phyloP scores from a whole-genome alignment of 1,140 invertebrate species.

The Drosophila ohnishii region DNA sequence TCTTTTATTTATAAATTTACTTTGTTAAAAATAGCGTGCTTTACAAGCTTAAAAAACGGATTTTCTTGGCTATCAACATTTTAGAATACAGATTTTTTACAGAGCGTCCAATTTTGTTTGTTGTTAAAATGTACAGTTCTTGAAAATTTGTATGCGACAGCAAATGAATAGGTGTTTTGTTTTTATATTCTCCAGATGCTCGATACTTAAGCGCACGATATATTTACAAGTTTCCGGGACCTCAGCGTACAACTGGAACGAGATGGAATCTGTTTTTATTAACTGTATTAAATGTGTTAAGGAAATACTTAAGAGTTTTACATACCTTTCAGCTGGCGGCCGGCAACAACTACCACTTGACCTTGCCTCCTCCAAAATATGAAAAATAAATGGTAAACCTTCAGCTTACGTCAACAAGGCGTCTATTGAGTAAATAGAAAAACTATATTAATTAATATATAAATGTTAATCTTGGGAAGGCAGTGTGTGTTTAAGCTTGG shows the following conservation, averaged over 20 bases:
- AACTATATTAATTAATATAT: background rate
- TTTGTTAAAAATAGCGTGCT: conserved; percentile 60
- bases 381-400: conserved; percentile 35
- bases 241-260: conserved; percentile 54
- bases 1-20: conserved; percentile 35
- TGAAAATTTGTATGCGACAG: conserved; percentile 64
- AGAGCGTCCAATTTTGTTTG: conserved; percentile 26
- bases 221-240: conserved; percentile 52
- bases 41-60: conserved; percentile 69
- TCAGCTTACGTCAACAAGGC: conserved; percentile 39
- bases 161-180: conserved; percentile 55
- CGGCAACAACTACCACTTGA: conserved; percentile 28
- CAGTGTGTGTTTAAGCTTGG: conserved; percentile 2
- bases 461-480: too few species aligned
- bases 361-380: conserved; percentile 19
- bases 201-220: conserved; percentile 41
- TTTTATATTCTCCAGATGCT: conserved; percentile 4
- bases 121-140: conserved; percentile 65
- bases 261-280: background rate
- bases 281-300: background rate
- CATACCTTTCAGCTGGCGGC: conserved; percentile 41
- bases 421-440: conserved; percentile 25
- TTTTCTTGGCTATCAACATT: conserved; percentile 46
- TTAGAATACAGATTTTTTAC: conserved; percentile 20
- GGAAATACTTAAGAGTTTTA: background rate